A percentile compares a stretch with the other conserved stretches of the same genome.
These are phyloP conservation scores for Oncopeltus fasciatus DNA, from an alignment of 1,140 invertebrate genomes.

Conservation along the genomic window DNA sequence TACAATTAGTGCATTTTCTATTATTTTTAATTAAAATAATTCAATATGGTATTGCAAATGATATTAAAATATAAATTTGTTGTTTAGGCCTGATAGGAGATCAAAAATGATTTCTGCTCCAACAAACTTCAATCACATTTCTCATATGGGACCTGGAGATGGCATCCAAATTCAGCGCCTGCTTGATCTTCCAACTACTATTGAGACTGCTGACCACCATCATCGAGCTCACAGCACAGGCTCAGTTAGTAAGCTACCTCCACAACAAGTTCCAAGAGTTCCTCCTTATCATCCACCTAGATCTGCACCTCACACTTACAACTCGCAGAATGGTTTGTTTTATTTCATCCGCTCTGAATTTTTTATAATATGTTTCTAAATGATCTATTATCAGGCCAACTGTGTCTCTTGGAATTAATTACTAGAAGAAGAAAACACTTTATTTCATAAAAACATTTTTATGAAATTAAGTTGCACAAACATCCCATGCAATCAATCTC, in stretches of 20 bases:
- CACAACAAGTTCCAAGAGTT: slow-evolving; percentile 21
- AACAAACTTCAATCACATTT: slow-evolving; percentile 96
- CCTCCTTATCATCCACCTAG: slow-evolving; percentile 26
- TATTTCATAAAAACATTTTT: too few relatives aligned
- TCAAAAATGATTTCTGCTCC: slow-evolving; percentile 93
- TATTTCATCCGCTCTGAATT: neutral
- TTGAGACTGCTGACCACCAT: slow-evolving; percentile 54
- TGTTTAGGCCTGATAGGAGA: slow-evolving; percentile 58
- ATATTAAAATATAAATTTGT: neutral
- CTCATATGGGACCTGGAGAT: slow-evolving; percentile 95
- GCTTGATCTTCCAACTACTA: slow-evolving; percentile 76
- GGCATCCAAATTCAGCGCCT: slow-evolving; percentile 86
- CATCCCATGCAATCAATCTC: too few relatives aligned
- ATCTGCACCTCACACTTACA: slow-evolving; percentile 24
- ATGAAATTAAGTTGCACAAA: too few relatives aligned
- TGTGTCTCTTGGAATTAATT: too few relatives aligned
- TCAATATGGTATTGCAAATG: neutral
- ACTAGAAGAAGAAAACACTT: too few relatives aligned
- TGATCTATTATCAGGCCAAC: too few relatives aligned
- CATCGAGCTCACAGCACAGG: slow-evolving; percentile 19
- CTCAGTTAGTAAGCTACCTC: slow-evolving; percentile 16
- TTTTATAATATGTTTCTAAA: too few relatives aligned
- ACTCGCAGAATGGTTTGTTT: slow-evolving; percentile 27
- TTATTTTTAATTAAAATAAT: neutral
- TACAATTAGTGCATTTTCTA: neutral